These are phyloP conservation scores for Caloenas nicobarica DNA, from an alignment of 2,113 vertebrate genomes.

Conservation along the genomic window DNA sequence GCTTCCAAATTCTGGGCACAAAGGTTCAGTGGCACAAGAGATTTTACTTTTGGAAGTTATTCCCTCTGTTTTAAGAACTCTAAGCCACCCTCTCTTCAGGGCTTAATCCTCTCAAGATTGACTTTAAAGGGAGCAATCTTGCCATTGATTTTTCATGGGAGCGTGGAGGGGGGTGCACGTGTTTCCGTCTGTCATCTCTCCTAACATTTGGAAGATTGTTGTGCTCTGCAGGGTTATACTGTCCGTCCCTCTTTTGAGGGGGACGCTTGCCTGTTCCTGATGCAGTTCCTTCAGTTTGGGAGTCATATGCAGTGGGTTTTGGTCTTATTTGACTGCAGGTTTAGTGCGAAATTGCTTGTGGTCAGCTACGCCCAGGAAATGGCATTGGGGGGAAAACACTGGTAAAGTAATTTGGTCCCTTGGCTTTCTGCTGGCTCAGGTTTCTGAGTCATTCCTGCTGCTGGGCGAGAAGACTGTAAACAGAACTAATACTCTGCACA, in stretches of 20 bases:
- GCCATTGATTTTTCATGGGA: neutral
- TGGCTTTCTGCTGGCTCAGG: slow-evolving; percentile 2
- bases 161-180: neutral
- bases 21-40: neutral
- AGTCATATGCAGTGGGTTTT: neutral
- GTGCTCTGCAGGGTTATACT: neutral
- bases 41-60: neutral
- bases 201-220: neutral
- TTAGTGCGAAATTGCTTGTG: slow-evolving; percentile 8
- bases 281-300: neutral
- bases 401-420: neutral
- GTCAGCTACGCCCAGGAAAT: neutral
- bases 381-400: neutral
- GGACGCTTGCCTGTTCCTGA: neutral
- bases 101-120: neutral
- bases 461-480: slow-evolving; percentile 29
- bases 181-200: slow-evolving; percentile 3
- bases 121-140: neutral
- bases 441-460: neutral
- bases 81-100: neutral
- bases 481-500: slow-evolving; percentile 49
- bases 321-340: neutral
- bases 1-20: slow-evolving; percentile 15
- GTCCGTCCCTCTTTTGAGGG: neutral
- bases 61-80: neutral